These are phyloP conservation scores for Penaeus indicus DNA, from an alignment of 1,140 invertebrate species.

Conservation along the genomic window DNA sequence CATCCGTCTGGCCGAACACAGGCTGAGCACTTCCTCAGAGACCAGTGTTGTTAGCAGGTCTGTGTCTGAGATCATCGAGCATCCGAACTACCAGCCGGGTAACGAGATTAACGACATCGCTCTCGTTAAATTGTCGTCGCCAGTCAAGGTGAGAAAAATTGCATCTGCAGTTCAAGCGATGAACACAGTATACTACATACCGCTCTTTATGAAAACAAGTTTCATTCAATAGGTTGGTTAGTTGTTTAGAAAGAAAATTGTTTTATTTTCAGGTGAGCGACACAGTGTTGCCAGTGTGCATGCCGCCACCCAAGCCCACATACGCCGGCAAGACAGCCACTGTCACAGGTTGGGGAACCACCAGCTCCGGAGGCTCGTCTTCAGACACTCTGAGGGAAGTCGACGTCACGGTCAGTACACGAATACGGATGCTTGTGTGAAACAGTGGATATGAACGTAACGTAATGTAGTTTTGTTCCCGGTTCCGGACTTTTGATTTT, in stretches of 20 bases:
- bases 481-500: too few relatives aligned
- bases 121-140: background rate
- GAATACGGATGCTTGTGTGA: background rate
- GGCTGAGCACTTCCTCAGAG: too few relatives aligned
- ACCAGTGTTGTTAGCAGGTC: too few relatives aligned
- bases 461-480: too few relatives aligned
- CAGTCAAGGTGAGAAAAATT: background rate
- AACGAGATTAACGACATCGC: conserved; percentile 15
- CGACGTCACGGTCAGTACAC: conserved; percentile 12
- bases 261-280: conserved; percentile 31
- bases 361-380: conserved; percentile 13
- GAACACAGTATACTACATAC: too few relatives aligned
- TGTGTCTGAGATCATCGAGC: too few relatives aligned
- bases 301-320: background rate
- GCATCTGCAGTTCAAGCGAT: background rate
- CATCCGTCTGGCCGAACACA: too few relatives aligned
- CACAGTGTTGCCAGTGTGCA: conserved; percentile 38
- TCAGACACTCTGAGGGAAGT: conserved; percentile 34
- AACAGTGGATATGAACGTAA: background rate
- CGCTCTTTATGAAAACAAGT: too few relatives aligned
- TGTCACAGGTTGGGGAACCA: conserved; percentile 46
- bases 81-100: background rate
- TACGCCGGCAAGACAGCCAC: conserved; percentile 24
- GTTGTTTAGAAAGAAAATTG: background rate
- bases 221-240: too few relatives aligned